Evolutionary conservation across 2,797 vertebrate genomes (phyloP).

Genomic region (Typhlichthys eigenmanni): DNA sequence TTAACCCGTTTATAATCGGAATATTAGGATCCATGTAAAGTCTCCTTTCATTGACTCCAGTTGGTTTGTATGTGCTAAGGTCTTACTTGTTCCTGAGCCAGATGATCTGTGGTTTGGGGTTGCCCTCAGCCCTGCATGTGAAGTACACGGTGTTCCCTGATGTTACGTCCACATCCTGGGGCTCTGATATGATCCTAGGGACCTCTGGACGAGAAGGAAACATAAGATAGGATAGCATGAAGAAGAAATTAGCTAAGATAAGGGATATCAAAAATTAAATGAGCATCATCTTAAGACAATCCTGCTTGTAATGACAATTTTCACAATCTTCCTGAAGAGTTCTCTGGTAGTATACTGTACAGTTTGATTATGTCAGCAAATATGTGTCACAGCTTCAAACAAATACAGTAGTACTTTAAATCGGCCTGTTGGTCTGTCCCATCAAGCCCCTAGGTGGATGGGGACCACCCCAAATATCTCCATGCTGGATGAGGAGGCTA

Average conservation of each 20-base stretch:
- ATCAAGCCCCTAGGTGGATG: conserved; percentile 1
- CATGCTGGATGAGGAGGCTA: conserved; percentile 10
- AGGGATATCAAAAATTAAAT: neutral
- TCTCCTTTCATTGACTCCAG: neutral
- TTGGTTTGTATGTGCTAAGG: too few species aligned
- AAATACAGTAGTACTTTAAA: too few species aligned
- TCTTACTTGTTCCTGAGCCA: conserved; percentile 99
- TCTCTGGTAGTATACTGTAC: too few species aligned
- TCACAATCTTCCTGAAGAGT: too few species aligned
- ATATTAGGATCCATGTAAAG: too few species aligned
- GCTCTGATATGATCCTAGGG: conserved; percentile 96
- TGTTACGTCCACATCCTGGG: conserved; percentile 96
- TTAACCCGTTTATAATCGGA: neutral
- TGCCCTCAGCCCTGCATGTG: conserved; percentile 96
- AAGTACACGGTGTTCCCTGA: conserved; percentile 98
- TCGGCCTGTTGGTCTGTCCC: neutral
- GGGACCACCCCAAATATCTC: neutral
- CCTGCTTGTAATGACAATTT: too few species aligned
- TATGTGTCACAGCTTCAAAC: too few species aligned
- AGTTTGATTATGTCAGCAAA: too few species aligned
- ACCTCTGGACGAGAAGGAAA: conserved; percentile 78
- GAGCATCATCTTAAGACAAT: neutral
- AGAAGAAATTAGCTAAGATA: neutral
- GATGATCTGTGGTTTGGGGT: conserved; percentile 99
- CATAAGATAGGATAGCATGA: neutral